Evolutionary conservation across 1,140 invertebrate genomes (phyloP).

Genomic region (Theocolax elegans): DNA sequence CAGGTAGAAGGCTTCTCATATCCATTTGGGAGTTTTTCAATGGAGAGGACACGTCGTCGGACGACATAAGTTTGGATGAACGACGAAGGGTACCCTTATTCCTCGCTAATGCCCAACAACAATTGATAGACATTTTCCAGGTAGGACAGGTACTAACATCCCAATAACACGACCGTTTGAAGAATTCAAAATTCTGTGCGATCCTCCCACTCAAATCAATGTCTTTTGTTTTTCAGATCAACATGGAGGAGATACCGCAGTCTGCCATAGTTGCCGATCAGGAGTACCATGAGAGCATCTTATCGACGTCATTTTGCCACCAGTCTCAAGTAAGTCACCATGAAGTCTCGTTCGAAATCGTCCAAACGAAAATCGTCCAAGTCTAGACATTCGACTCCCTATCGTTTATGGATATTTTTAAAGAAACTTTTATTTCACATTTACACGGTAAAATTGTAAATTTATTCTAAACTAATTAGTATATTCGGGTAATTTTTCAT

Average conservation of each 20-base stretch:
- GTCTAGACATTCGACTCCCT: no score
- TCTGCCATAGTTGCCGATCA: constrained; percentile 62
- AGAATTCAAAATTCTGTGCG: not conserved
- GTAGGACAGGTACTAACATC: constrained; percentile 57
- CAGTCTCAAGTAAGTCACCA: constrained; percentile 56
- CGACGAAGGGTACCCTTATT: constrained; percentile 72
- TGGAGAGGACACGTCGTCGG: constrained; percentile 65
- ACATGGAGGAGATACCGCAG: constrained; percentile 62
- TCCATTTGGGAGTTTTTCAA: constrained; percentile 68
- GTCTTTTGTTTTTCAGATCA: constrained; percentile 50
- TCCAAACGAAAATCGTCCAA: not conserved
- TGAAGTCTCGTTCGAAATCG: constrained; percentile 1
- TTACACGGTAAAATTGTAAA: not conserved
- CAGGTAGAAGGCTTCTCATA: constrained; percentile 54
- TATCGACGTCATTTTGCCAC: constrained; percentile 62
- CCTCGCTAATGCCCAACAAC: constrained; percentile 70
- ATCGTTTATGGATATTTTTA: constrained; percentile 7
- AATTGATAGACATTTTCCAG: constrained; percentile 73
- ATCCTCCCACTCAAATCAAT: no score
- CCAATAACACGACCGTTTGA: constrained; percentile 43
- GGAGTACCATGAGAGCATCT: constrained; percentile 65
- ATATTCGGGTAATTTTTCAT: not conserved
- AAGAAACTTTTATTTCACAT: not conserved
- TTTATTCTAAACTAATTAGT: not conserved
- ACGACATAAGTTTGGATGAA: constrained; percentile 73